Percentiles rank a stretch among this genome's conserved stretches.
phyloP scores from a whole-genome alignment of 1,140 invertebrate genomes.

The Leptopilina clavipes region DNA sequence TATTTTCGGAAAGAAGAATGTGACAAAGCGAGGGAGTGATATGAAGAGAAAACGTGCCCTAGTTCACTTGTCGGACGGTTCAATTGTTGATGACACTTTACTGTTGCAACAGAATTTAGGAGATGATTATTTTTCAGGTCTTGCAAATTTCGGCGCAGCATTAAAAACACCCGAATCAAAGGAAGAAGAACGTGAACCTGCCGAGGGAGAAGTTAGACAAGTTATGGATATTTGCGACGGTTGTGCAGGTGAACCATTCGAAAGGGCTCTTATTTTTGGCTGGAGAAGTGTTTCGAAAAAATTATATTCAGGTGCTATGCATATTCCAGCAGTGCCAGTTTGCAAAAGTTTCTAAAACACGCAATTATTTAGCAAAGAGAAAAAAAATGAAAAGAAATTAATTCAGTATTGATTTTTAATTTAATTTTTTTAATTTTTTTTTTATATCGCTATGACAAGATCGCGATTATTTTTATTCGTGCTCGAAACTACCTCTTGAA shows the following conservation, averaged over 20 bases:
- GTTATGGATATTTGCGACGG: constrained; percentile 86
- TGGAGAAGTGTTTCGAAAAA: constrained; percentile 85
- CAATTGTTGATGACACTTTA: constrained; percentile 79
- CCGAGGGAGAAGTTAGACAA: constrained; percentile 85
- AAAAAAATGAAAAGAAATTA: not conserved
- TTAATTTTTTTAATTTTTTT: constrained; percentile 30
- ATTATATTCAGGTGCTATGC: constrained; percentile 83
- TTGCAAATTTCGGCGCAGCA: constrained; percentile 80
- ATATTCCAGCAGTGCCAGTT: constrained; percentile 78
- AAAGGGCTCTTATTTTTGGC: constrained; percentile 82
- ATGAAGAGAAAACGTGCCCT: constrained; percentile 78
- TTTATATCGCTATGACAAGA: not conserved
- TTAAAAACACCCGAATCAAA: constrained; percentile 72
- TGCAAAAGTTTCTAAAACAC: constrained; percentile 84
- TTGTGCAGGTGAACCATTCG: constrained; percentile 84
- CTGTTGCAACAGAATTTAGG: constrained; percentile 66
- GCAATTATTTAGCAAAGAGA: not conserved
- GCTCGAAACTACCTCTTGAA: constrained; percentile 14
- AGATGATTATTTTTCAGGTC: constrained; percentile 74
- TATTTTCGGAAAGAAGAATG: constrained; percentile 38
- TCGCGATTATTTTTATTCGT: not conserved
- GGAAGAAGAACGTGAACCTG: constrained; percentile 84
- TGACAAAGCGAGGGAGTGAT: constrained; percentile 53
- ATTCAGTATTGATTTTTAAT: constrained; percentile 8
- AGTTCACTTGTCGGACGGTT: constrained; percentile 79